Conservation (phyloP, 2,888 invertebrate species). For the Hirtodrosophila alboralis region DNA sequence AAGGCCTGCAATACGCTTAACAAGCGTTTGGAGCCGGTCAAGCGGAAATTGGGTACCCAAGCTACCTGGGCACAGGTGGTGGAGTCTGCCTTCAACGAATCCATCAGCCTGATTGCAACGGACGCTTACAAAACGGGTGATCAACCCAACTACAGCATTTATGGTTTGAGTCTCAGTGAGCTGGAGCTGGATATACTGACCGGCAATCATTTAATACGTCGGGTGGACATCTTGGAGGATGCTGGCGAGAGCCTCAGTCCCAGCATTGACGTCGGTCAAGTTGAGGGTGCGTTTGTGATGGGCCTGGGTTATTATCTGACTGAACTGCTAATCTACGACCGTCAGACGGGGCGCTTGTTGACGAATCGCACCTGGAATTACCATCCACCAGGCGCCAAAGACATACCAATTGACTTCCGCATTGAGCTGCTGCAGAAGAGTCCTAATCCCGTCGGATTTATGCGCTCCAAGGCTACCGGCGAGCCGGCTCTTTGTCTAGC, state of each 20-base stretch:
- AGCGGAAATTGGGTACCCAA: conserved; percentile 78
- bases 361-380: conserved; percentile 93
- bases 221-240: conserved; percentile 91
- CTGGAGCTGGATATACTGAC: conserved; percentile 91
- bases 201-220: conserved; percentile 88
- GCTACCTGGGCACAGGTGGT: conserved; percentile 85
- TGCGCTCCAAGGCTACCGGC: conserved; percentile 90
- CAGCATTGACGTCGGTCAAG: conserved; percentile 89
- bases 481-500: conserved; percentile 87
- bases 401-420: conserved; percentile 91
- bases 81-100: conserved; percentile 48
- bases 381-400: conserved; percentile 90
- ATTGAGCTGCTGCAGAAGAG: conserved; percentile 87
- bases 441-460: conserved; percentile 86
- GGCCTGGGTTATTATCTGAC: conserved; percentile 91
- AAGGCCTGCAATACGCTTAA: conserved; percentile 88
- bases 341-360: conserved; percentile 87
- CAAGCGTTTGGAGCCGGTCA: conserved; percentile 87
- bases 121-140: conserved; percentile 86
- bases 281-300: conserved; percentile 92
- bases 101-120: conserved; percentile 86
- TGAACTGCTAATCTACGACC: conserved; percentile 88
- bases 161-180: conserved; percentile 88
- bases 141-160: conserved; percentile 87
- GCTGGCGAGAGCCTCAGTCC: conserved; percentile 90